Evolutionary conservation across 2,113 vertebrate genomes (phyloP).

Genomic region (Brachypteracias leptosomus): DNA sequence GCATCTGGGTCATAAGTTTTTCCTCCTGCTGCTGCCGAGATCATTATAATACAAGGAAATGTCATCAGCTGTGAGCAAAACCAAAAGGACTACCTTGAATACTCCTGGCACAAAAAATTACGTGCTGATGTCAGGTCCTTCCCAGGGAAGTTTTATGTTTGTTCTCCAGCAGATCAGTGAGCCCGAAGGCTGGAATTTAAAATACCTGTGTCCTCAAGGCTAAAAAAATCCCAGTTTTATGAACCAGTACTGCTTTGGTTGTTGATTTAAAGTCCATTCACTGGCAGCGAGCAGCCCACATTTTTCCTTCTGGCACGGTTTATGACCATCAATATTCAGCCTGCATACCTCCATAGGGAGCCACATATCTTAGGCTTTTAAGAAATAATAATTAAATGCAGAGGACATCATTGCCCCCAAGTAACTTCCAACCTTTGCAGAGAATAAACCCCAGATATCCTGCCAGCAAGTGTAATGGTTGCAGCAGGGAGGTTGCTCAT

Average conservation of each 20-base stretch:
- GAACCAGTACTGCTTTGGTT: slow-evolving; percentile 29
- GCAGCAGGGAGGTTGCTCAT: neutral
- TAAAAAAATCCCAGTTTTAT: slow-evolving; percentile 63
- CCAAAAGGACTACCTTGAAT: slow-evolving; percentile 21
- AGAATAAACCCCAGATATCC: slow-evolving; percentile 23
- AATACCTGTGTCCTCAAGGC: slow-evolving; percentile 59
- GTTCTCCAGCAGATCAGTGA: slow-evolving; percentile 53
- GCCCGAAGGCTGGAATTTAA: slow-evolving; percentile 58
- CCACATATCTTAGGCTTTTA: slow-evolving; percentile 33
- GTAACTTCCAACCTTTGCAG: slow-evolving; percentile 12
- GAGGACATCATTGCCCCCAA: slow-evolving; percentile 28
- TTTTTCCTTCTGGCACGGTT: slow-evolving; percentile 50
- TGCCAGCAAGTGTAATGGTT: neutral
- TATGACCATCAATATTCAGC: slow-evolving; percentile 30
- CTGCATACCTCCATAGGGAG: slow-evolving; percentile 37
- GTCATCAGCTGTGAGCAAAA: slow-evolving; percentile 3
- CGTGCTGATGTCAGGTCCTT: slow-evolving; percentile 43
- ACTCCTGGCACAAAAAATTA: slow-evolving; percentile 7
- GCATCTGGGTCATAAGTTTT: neutral
- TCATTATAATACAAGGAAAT: neutral
- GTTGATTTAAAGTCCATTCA: slow-evolving; percentile 67
- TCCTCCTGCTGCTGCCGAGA: neutral
- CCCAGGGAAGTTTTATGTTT: slow-evolving; percentile 26
- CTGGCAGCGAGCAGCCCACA: slow-evolving; percentile 24
- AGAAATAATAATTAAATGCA: slow-evolving; percentile 53